Evolutionary conservation across 2,797 vertebrate species (phyloP).

Genomic region (Helarctos malayanus): DNA sequence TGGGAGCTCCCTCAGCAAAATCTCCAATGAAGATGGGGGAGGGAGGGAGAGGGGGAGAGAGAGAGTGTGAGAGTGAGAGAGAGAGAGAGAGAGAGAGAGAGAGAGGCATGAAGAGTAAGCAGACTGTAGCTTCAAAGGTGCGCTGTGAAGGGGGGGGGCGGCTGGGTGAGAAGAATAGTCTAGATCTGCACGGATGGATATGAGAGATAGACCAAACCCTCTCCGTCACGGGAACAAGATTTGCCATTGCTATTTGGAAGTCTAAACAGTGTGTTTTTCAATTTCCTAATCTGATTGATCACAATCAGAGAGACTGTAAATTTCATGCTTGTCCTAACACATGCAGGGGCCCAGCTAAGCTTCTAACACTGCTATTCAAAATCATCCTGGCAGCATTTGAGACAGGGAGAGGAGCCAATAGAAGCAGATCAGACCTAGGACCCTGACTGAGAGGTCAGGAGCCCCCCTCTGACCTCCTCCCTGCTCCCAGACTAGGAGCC

Average conservation of each 20-base stretch:
- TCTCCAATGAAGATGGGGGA: not conserved
- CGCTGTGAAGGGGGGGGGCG: not conserved
- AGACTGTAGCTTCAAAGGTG: not conserved
- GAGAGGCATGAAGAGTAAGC: not conserved
- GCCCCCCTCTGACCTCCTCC: too few species aligned
- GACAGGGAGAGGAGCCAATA: not conserved
- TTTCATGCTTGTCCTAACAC: slow-evolving; percentile 51
- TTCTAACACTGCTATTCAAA: slow-evolving; percentile 20
- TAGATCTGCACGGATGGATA: not conserved
- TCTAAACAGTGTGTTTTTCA: slow-evolving; percentile 59
- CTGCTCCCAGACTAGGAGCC: not conserved
- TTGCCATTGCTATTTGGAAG: slow-evolving; percentile 52
- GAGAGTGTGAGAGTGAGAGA: accelerated
- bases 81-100: not conserved
- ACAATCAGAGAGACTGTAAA: slow-evolving; percentile 53
- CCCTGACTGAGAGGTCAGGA: not conserved
- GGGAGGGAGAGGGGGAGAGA: not conserved
- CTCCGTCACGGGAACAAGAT: not conserved
- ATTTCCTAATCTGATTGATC: slow-evolving; percentile 72
- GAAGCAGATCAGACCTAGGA: not conserved
- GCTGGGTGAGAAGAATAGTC: accelerated
- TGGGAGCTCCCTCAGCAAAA: slow-evolving; percentile 67
- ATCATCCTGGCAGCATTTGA: not conserved
- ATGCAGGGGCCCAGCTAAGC: not conserved
- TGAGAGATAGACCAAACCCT: slow-evolving; percentile 55